Conservation (phyloP, 2,113 vertebrate genomes). For the Apteryx mantelli region DNA sequence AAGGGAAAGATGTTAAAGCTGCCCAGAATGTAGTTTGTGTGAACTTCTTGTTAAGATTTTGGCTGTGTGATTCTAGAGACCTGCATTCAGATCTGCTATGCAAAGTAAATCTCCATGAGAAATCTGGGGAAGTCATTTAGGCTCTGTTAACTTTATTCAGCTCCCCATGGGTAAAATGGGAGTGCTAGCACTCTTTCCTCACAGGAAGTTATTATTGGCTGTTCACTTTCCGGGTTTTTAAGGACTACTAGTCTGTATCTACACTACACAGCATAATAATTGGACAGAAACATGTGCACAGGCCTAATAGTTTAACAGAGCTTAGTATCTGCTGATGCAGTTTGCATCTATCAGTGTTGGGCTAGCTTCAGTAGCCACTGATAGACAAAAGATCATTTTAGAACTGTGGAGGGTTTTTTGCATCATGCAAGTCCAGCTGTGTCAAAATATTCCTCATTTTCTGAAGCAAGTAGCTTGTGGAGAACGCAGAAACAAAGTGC, state of each 20-base stretch:
- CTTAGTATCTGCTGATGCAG: too few relatives aligned
- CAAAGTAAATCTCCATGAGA: accelerated
- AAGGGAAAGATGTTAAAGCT: background rate
- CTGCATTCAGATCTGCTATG: accelerated
- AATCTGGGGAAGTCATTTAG: background rate
- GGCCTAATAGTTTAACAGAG: background rate
- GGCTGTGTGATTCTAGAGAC: background rate
- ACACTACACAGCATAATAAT: background rate
- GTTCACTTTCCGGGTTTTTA: too few relatives aligned
- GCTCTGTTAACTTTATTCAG: background rate
- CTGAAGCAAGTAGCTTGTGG: too few relatives aligned
- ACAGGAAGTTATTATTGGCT: too few relatives aligned
- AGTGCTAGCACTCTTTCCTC: too few relatives aligned
- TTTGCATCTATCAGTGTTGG: too few relatives aligned
- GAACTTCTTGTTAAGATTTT: background rate
- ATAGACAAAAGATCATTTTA: too few relatives aligned
- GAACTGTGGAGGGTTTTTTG: too few relatives aligned
- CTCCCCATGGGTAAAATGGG: background rate
- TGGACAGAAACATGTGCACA: accelerated
- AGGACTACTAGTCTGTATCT: background rate
- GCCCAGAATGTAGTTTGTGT: background rate
- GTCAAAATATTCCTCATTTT: too few relatives aligned
- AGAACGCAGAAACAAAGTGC: accelerated
- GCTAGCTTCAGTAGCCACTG: too few relatives aligned
- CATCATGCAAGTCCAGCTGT: too few relatives aligned